Base-by-base conservation (phyloP, 2,888 invertebrate species). In the Eustalomyia histrio region DNA sequence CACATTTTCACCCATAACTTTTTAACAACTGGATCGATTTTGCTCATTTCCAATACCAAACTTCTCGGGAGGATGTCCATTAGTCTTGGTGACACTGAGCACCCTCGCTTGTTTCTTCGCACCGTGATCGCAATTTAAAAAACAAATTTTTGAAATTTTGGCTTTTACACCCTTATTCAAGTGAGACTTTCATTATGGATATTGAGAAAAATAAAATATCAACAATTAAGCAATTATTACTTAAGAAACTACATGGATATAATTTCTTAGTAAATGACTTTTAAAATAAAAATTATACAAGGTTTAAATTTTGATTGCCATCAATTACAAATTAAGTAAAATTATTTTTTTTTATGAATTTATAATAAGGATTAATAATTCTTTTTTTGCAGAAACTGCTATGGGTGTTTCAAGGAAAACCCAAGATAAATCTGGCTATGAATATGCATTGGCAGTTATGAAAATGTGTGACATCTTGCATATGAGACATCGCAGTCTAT, bases 391-490 rank as follows among this genome's bases (percentile, higher is more conserved):
- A 95, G 96, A 96, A 92, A 96, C 96, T 47, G 96, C 96, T 0
- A 96, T 96, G 96, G 96, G 96, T 65, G 96, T 96, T 0, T 95
- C 95, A 85, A 96, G 95, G 89, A 93, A 92, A 83, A 95, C 96
- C 0, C 96, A 96, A 90, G 95, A 94, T 84, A 94, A 94, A 87
- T 95, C 95, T 83, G 95, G 96, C 50, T 95, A 94, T 86, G 96
- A 96, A 90, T 96, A 96, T 85, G 96, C 96, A 0, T 94, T 95
- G 94, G 96, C 96, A 82, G 96, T 96, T 5, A 96, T 96, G 96
- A 95, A 96, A 88, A 95, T 96, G 95, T 96, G 95, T 86, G 95
- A 96, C 85, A 96, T 96, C 85, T 92, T 96, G 0, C 96, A 96
- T 87, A 91, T 95, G 80, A 94, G 96, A 85, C 96, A 96, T 85